Percentiles rank a stretch among this genome's conserved stretches.
Evolutionary conservation across 1,140 invertebrate genomes (phyloP).

Genomic region (Bombus sibiricus): DNA sequence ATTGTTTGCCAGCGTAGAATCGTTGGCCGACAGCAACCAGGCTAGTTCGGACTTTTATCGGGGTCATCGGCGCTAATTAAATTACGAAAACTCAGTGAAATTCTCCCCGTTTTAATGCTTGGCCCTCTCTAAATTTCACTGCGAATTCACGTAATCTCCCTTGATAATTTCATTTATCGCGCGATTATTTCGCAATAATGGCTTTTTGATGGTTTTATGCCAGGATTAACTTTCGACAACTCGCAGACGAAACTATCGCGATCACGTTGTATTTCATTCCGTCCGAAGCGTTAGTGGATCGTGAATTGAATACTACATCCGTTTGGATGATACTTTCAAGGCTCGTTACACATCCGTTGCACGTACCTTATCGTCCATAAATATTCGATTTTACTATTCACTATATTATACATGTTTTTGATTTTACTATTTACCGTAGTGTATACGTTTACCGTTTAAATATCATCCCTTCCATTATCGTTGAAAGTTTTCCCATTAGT

Average conservation of each 20-base stretch:
- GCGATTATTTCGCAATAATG: neutral
- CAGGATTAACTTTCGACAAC: neutral
- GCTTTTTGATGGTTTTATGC: neutral
- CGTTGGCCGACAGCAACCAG: neutral
- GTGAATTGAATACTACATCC: neutral
- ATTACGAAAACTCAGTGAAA: slow-evolving; percentile 3
- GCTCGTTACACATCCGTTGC: neutral
- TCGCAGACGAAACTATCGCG: neutral
- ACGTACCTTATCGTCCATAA: neutral
- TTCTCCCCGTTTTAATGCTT: neutral
- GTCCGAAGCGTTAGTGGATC: too few relatives aligned
- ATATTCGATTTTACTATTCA: neutral
- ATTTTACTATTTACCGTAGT: too few relatives aligned
- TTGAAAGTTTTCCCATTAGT: too few relatives aligned
- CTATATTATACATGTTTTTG: too few relatives aligned
- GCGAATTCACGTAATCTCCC: neutral
- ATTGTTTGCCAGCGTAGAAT: neutral
- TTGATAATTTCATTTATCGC: neutral
- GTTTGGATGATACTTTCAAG: neutral
- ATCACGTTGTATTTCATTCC: neutral
- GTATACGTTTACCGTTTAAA: too few relatives aligned
- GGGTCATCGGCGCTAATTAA: slow-evolving; percentile 37
- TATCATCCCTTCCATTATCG: too few relatives aligned
- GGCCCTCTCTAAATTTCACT: neutral
- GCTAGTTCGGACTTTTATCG: neutral